Percentiles rank a stretch among this genome's conserved stretches.
Conservation (phyloP, 2,797 vertebrate genomes). For the Pangasius sanitwongsei region DNA sequence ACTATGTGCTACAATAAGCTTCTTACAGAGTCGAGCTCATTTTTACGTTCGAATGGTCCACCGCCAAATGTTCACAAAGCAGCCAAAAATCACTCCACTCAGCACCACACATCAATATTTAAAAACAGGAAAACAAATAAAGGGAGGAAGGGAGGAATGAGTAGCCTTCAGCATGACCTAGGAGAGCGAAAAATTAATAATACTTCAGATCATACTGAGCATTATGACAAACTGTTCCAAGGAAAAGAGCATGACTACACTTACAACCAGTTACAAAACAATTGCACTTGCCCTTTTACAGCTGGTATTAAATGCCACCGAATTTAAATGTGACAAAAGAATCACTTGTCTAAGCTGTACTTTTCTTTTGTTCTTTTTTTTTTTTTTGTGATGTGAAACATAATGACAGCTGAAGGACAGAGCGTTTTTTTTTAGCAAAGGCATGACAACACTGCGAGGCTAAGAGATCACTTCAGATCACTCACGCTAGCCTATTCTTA, state of each 20-base stretch:
- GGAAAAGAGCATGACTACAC: background rate
- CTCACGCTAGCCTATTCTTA: slow-evolving; percentile 48
- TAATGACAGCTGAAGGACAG: slow-evolving; percentile 58
- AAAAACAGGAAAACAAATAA: slow-evolving; percentile 1
- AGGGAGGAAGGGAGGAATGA: background rate
- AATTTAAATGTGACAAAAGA: slow-evolving; percentile 19
- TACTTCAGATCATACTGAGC: background rate
- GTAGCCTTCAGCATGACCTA: background rate
- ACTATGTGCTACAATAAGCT: background rate
- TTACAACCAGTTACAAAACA: slow-evolving; percentile 1
- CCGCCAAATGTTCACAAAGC: background rate
- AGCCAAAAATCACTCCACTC: background rate
- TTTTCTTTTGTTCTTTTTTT: background rate
- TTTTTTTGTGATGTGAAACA: slow-evolving; percentile 16
- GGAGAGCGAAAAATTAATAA: background rate
- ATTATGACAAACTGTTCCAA: background rate
- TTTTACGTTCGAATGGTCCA: background rate
- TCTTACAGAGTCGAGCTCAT: background rate
- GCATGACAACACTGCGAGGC: slow-evolving; percentile 40
- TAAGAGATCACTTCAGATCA: slow-evolving; percentile 60
- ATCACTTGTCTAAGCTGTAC: background rate
- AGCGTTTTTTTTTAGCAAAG: slow-evolving; percentile 34
- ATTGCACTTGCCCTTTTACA: slow-evolving; percentile 23
- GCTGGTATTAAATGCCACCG: slow-evolving; percentile 22
- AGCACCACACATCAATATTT: background rate